Percentiles rank a stretch among this genome's conserved stretches.
phyloP scores from a whole-genome alignment of 2,797 vertebrate genomes.

The Tragopan temminckii region DNA sequence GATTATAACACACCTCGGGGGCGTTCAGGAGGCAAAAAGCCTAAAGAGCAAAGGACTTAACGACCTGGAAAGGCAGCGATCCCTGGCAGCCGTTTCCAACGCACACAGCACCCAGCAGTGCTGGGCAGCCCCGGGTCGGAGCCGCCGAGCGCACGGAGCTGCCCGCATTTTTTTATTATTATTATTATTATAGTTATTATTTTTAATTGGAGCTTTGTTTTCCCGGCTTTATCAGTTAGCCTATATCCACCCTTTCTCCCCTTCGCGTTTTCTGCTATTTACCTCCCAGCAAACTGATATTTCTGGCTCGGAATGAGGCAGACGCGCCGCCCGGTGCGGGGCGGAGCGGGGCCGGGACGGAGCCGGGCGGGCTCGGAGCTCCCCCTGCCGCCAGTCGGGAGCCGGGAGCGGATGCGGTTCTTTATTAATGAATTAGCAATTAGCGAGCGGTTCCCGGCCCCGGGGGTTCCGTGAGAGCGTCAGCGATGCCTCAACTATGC shows the following conservation, averaged over 20 bases:
- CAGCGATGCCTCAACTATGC: background rate
- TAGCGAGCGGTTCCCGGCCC: background rate
- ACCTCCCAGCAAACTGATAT: background rate
- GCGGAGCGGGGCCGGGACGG: too few species aligned
- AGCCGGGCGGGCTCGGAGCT: conserved; percentile 41
- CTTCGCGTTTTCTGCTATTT: background rate
- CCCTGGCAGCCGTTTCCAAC: background rate
- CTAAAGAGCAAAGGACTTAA: background rate
- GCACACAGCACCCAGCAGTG: too few species aligned
- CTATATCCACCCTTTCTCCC: background rate
- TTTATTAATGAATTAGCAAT: background rate
- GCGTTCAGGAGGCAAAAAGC: background rate
- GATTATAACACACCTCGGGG: conserved; percentile 51
- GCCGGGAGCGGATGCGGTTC: fast-evolving
- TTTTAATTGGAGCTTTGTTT: background rate
- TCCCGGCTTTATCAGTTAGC: background rate
- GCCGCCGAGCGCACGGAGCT: background rate
- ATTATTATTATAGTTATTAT: too few species aligned
- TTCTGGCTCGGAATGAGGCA: too few species aligned
- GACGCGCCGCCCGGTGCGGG: too few species aligned
- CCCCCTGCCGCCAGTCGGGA: conserved; percentile 15
- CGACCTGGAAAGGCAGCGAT: background rate
- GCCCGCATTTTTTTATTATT: background rate
- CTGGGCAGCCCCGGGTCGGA: too few species aligned
- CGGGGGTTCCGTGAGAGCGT: background rate